Evolutionary conservation across 2,797 vertebrate species (phyloP), one percentile per base, ranked within the genome.

Genomic region (Vespertilio murinus): DNA sequence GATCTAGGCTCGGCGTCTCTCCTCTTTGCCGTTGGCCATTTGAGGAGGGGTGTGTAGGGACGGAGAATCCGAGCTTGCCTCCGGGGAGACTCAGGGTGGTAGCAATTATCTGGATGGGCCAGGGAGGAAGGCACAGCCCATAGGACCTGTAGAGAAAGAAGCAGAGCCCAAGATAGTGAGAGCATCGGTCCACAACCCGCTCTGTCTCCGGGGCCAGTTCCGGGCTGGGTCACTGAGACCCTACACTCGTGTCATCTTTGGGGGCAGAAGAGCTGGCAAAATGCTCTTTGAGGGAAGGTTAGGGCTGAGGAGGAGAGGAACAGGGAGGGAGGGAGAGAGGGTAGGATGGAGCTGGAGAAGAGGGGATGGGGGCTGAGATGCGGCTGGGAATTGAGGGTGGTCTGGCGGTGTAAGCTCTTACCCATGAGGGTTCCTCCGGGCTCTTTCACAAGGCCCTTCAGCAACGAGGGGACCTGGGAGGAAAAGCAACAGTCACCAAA

Each of bases 201-300:
- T 82, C 80, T 45, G 52, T 14, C 6, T 74, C 28, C 3, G 20
- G 28, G 16, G 11, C 49, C 20, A 82, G 8, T 59, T 81, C 86
- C 64, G 79, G 54, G 25, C n/a, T 23, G 47, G 69, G 71, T 77
- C 71, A 35, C 42, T 42, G 65, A 69, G 49, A 73, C 45, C 54
- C 40, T 73, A 74, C 70, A 82, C 52, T 22, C 38, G 14, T 35
- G 56, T 42, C 42, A 59, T 25, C 87, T 86, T 78, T 42, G 54
- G 59, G 30, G 42, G 88, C 81, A 77, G 83, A 94, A 89, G 93
- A 95, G 47, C 84, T 85, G 89, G 22, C 59, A 59, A 33, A 79
- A 67, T 82, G 35, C 59, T 93, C 23, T 28, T n/a, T n/a, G n/a
- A 28, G 75, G 33, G 88, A 64, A 78, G 23, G 33, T 67, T 65